Percentiles rank a stretch among this genome's conserved stretches.
Conservation (phyloP, 2,113 vertebrate species). For the Barbus barbus region DNA sequence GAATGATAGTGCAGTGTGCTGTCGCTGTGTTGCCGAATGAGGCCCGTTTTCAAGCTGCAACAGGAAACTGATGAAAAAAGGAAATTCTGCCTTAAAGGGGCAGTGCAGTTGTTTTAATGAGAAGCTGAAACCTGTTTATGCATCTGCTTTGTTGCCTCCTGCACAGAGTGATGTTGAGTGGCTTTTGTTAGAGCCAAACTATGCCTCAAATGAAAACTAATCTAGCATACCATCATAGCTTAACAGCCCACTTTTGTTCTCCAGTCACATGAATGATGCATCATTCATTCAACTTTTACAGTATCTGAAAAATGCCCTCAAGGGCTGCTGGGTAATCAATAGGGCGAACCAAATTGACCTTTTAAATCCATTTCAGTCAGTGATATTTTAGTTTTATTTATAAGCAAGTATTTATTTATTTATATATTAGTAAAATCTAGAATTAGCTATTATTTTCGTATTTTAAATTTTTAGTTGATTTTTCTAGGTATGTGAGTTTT, state of each 20-base stretch:
- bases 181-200: background rate
- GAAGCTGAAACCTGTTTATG: background rate
- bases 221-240: background rate
- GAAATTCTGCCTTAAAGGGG: conserved; percentile 27
- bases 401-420: too few species aligned
- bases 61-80: conserved; percentile 1
- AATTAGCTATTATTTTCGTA: background rate
- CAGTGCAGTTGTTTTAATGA: background rate
- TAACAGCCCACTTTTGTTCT: background rate
- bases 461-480: background rate
- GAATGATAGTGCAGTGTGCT: background rate
- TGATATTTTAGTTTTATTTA: background rate
- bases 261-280: background rate
- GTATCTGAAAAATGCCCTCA: background rate
- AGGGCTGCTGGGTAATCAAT: background rate
- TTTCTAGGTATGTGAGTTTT: background rate
- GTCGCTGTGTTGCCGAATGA: background rate
- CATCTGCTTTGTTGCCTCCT: background rate
- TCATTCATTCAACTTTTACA: background rate
- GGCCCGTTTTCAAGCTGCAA: background rate
- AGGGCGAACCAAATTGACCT: background rate
- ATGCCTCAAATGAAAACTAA: background rate
- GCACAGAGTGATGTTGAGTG: conserved; percentile 8
- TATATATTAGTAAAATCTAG: background rate
- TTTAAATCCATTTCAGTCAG: background rate